Base-by-base conservation (phyloP, 2,113 vertebrate genomes). In the Lanius collurio region DNA sequence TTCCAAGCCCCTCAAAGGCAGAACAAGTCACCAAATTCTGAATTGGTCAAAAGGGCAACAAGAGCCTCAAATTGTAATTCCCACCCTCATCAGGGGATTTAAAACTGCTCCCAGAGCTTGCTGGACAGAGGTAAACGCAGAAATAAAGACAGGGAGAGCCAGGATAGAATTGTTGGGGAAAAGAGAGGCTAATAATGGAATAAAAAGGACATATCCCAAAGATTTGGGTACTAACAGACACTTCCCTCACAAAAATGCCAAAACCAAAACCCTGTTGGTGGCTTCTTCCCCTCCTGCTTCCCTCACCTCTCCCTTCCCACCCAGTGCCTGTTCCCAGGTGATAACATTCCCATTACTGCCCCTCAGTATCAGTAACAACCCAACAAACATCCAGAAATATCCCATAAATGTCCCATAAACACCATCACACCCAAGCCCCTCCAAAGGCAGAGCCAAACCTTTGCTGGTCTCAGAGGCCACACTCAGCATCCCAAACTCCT, bases 401-500 rank as follows among this genome's bases (percentile, higher is more conserved):
- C 37, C 37, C 37, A 8, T 37, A 37, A 28, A 11, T 4, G 10
- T 5, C 41, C 42, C 13, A 28, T 11, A 22, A 39, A 16, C 8
- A 30, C 1, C 5, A 16, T 2, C 47, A 9, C 7, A 7, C 3
- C 31, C 52, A 16, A 37, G 23, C n/a, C 23, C 15, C 10, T 59
- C 2, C 57, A 27, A 20, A 14, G 13, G 7, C 23, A 20, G 30
- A 26, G 1, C 22, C 23, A 50, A 55, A 35, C 7, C 70, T 19
- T 6, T 15, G 3, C 10, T 23, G 19, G 44, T 4, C 2, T 1
- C 0, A 0, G 20, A 35, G 31, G 7, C 13, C 47, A 9, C 1
- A 5, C 1, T 0, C 35, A 47, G 12, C 7, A 4, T 0, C 13
- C 21, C 21, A 1, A 1, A 0, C 7, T 1, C 33, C 0, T 3